Base-by-base conservation (phyloP, 2,113 vertebrate species). In the Cavia porcellus region DNA sequence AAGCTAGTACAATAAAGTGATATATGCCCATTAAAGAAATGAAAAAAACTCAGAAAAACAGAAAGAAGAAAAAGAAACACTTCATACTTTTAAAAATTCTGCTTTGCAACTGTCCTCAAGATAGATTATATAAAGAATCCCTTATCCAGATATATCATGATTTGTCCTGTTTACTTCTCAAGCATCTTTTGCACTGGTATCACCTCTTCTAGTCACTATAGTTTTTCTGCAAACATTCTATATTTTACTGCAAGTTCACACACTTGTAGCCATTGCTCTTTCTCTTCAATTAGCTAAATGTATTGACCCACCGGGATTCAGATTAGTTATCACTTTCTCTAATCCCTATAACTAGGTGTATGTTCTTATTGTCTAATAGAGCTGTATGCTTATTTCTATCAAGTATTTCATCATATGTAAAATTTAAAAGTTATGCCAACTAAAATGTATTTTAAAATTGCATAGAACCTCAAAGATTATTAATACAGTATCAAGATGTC, bases 261-360 rank as follows among this genome's bases (percentile, higher is more conserved):
- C 30, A 86, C 12, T 75, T 93, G 20, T 59, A 75, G 59, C 22
- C 82, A 9, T 38, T 93, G 75, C 20, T 47, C 22, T n/a, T 77
- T 95, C 20, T 24, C 86, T 77, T 95, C 86, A 68, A 93, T 87
- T 68, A 22, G 17, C 74, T 38, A 66, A 30, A 64, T 89, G 47
- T 75, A 85, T 57, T 93, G 32, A 90, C 28, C 38, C 57, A 86
- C 80, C 35, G 90, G 28, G 57, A 59, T 81, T 75, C 35, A 10
- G 30, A 50, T 68, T 93, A 95, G 32, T 28, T 11, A 82, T 61
- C 25, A 86, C 32, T 35, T 82, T 20, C 50, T 22, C 47, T 61
- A 28, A 75, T 24, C 24, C 25, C 15, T 74, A 50, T 20, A 22
- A 61, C 17, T 42, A 57, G 28, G 24, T 90, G 22, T 90, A 68